Evolutionary conservation across 2,888 invertebrate species (phyloP), one percentile per base, ranked within the genome.

Genomic region (Protodeltote pygarga): DNA sequence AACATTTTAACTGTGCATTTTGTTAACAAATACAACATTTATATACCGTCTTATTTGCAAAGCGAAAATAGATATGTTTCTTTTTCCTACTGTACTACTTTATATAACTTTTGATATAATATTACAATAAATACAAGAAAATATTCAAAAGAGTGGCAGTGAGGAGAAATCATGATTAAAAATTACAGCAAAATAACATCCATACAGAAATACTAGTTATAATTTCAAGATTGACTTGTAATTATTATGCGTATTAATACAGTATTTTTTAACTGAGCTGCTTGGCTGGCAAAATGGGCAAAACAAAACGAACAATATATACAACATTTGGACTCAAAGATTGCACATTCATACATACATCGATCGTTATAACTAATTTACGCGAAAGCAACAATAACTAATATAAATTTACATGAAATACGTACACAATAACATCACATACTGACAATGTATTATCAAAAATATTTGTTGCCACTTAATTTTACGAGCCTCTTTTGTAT

Each of bases 291-390:
- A 68, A 72, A 54, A 59, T 46, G 40, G 64, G 55, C 60, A 54
- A 33, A 38, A 35, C 1, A 35, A 25, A 44, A 48, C 31, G 50
- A 63, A 61, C 46, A 59, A 65, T 73, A 74, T 75, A 67, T 72
- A 72, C 65, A 75, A 42, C 14, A 47, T 45, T 34, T 53, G 25
- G 24, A 49, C 35, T 31, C 45, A 42, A 33, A 60, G 29, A 59
- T 60, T 65, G 53, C 65, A 60, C 62, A 41, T 53, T 44, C 65
- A 34, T 29, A 42, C 58, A 42, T 46, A 42, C 47, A 47, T 38
- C 40, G 40, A 53, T 39, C 17, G 25, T 34, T 68, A 70, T 34
- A 53, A 37, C 48, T 54, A 63, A 53, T 60, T 54, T 52, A 60
- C 50, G 44, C 38, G 44, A 57, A 63, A 70, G 71, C 68, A 60